Percentiles rank a stretch among this genome's conserved stretches.
Evolutionary conservation across 1,140 invertebrate genomes (phyloP).

Genomic region (Saccostrea cuccullata): DNA sequence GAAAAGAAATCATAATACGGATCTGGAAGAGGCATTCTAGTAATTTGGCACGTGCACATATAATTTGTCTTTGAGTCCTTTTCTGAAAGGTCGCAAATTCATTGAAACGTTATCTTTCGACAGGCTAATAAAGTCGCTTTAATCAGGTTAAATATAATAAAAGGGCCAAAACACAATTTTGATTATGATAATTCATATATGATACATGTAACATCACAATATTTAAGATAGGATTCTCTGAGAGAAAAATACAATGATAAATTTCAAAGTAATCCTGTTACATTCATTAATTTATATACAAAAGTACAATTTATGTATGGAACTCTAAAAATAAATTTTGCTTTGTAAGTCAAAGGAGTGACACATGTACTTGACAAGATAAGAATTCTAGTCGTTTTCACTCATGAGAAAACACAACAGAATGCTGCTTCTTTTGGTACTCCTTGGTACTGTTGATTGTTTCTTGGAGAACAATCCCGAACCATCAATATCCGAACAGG

Average conservation of each 20-base stretch:
- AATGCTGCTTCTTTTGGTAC: background rate
- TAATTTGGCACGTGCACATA: background rate
- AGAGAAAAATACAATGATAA: too few relatives aligned
- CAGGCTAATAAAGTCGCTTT: background rate
- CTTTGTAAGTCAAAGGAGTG: background rate
- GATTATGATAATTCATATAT: background rate
- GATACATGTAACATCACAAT: background rate
- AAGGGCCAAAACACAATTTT: background rate
- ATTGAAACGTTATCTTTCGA: background rate
- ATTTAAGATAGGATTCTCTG: too few relatives aligned
- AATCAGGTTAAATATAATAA: too few relatives aligned
- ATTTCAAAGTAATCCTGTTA: too few relatives aligned
- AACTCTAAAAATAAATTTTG: too few relatives aligned
- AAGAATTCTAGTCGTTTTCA: background rate
- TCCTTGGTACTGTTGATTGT: slow-evolving; percentile 6
- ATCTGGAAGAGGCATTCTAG: background rate
- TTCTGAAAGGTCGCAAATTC: background rate
- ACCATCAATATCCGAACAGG: background rate
- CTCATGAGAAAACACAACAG: background rate
- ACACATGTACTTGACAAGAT: background rate
- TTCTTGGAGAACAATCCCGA: background rate
- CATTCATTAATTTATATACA: too few relatives aligned
- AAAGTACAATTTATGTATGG: too few relatives aligned
- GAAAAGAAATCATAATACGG: background rate
- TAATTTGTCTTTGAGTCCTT: background rate